These are phyloP conservation scores for Drosophila bocki DNA, from an alignment of 1,140 invertebrate genomes.

Conservation along the genomic window DNA sequence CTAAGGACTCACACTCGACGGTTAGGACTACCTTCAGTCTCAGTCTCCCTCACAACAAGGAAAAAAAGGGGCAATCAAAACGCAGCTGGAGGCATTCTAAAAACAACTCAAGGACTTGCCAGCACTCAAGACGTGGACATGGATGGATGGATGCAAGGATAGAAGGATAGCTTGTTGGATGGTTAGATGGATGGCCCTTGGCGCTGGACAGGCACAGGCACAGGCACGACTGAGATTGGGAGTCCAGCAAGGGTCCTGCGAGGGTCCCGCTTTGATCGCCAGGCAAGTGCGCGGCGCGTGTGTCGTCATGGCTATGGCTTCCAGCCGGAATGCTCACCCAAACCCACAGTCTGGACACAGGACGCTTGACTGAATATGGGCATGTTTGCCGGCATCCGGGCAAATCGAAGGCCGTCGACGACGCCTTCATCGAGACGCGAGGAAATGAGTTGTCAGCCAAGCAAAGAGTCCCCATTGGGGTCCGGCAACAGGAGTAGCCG, in stretches of 20 bases:
- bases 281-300: constrained; percentile 16
- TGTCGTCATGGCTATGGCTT: constrained; percentile 14
- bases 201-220: constrained; percentile 7
- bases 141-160: constrained; percentile 33
- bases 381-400: constrained; percentile 31
- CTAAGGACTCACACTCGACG: neutral
- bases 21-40: neutral
- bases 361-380: constrained; percentile 12
- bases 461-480: constrained; percentile 8
- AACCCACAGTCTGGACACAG: neutral
- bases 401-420: constrained; percentile 22
- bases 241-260: neutral
- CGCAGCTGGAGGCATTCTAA: constrained; percentile 47
- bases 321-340: neutral
- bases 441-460: constrained; percentile 70
- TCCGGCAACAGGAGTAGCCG: constrained; percentile 1
- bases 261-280: constrained; percentile 34
- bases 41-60: neutral
- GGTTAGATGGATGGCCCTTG: constrained; percentile 21
- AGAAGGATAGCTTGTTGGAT: constrained; percentile 4
- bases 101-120: constrained; percentile 46
- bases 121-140: constrained; percentile 46
- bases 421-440: constrained; percentile 18
- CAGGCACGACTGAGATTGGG: neutral
- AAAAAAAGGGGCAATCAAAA: constrained; percentile 53